Evolutionary conservation across 2,797 vertebrate genomes (phyloP), one percentile per base, ranked within the genome.

Genomic region (Adrianichthys oophorus): DNA sequence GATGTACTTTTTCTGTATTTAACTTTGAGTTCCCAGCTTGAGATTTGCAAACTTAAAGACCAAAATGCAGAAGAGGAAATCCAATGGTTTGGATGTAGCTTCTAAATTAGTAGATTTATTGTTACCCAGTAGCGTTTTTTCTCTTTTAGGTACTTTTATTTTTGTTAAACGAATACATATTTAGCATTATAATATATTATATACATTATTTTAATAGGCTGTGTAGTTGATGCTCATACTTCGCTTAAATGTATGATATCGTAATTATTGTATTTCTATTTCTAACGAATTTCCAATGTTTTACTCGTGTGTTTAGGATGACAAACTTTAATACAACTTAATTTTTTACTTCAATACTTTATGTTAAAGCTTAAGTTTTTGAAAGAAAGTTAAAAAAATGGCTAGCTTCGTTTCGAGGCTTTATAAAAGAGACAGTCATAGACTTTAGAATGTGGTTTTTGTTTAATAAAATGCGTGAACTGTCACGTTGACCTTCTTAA

Each of bases 181-280:
- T 19, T 19, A 19, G 19, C 19, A 19, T 19, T 19, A 1, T 19
- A 19, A 19, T 19, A 2, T 19, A 19, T 19, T 19, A 19, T 19
- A 19, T 19, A 19, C 19, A 19, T 19, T 19, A 19, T 64, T 71
- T 49, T 62, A 70, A 75, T 26, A 40, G 23, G 16, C 41, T 65
- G 42, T 68, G 65, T 51, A 66, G 59, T 56, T 56, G 63, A 56
- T 65, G 59, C 46, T 59, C 74, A 62, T 65, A 56, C 51, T 68
- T 46, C 68, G 74, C 74, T 54, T 57, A 66, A 68, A 65, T 51
- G 52, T 74, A 79, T 66, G 32, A 65, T 66, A 49, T 67, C 59
- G 47, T 72, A 74, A 82, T 79, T 68, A 66, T 68, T 54, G 66
- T 32, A 32, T 32, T 32, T 32, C 32, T 10, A 32, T 32, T 32